These are phyloP conservation scores for Sinosuthora webbiana DNA, from an alignment of 2,113 vertebrate genomes.

Conservation along the genomic window DNA sequence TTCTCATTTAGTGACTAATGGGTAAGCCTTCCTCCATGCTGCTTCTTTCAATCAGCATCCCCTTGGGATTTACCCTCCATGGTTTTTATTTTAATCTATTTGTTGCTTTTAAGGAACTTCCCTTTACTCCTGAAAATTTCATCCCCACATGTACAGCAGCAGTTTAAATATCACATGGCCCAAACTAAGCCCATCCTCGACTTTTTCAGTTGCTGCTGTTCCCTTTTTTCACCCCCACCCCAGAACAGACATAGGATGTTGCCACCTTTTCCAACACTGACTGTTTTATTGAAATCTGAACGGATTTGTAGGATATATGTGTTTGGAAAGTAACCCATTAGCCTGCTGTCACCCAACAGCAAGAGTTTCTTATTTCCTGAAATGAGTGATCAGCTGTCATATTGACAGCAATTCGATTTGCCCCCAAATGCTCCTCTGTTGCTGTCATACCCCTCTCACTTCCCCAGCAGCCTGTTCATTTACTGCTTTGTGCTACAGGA, in stretches of 20 bases:
- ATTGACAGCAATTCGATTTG: not conserved
- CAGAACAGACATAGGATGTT: not conserved
- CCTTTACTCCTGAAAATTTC: not conserved
- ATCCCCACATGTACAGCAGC: not conserved
- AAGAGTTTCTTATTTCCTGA: not conserved
- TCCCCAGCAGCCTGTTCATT: not conserved
- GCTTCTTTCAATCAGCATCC: not conserved
- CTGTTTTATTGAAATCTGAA: not conserved
- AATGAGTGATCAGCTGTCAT: not conserved
- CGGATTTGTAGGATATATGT: not conserved
- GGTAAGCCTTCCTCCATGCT: not conserved
- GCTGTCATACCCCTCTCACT: not conserved
- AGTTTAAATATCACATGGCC: not conserved
- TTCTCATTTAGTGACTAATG: not conserved
- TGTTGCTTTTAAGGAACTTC: not conserved
- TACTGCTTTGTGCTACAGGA: not conserved
- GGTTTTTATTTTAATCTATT: not conserved
- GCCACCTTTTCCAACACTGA: not conserved
- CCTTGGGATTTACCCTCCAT: not conserved
- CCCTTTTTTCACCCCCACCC: not conserved
- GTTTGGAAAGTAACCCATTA: not conserved
- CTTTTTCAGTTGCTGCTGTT: not conserved
- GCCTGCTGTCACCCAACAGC: not conserved
- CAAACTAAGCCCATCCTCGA: not conserved
- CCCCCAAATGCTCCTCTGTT: not conserved